Percentiles rank a stretch among this genome's conserved stretches.
Conservation (phyloP, 2,113 vertebrate genomes). For the Apteryx mantelli region DNA sequence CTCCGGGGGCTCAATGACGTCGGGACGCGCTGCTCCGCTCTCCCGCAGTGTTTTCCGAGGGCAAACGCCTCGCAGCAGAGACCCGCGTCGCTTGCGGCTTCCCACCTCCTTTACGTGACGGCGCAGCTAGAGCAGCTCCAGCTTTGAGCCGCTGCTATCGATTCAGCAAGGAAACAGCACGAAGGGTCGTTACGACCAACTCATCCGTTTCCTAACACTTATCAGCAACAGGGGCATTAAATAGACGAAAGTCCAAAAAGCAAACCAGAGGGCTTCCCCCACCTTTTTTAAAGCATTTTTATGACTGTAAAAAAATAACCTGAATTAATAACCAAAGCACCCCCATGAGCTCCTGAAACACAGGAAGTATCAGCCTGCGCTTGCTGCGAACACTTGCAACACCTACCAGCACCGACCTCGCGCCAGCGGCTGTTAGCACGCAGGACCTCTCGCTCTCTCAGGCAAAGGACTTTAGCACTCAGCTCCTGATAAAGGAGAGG, state of each 20-base stretch:
- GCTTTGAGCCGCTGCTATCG: not conserved
- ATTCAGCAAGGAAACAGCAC: not conserved
- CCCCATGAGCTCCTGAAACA: no score
- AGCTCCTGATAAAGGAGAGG: not conserved
- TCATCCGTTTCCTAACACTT: not conserved
- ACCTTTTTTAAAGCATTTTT: no score
- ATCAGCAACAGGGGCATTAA: not conserved
- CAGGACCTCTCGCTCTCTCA: not conserved
- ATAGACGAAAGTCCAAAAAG: not conserved
- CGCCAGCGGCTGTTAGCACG: not conserved
- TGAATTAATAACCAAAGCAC: no score
- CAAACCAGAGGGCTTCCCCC: not conserved
- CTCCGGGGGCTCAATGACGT: no score
- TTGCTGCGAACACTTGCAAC: not conserved
- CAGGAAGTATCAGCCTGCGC: no score
- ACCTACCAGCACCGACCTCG: not conserved
- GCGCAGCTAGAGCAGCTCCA: not conserved
- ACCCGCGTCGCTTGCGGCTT: no score
- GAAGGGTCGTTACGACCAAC: not conserved
- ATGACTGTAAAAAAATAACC: no score
- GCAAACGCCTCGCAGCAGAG: not conserved
- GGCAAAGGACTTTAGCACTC: no score
- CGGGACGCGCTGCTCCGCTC: no score
- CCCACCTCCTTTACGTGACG: not conserved
- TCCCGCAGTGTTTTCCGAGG: not conserved